Evolutionary conservation across 2,888 invertebrate genomes (phyloP).

Genomic region (Agrotis ipsilon): DNA sequence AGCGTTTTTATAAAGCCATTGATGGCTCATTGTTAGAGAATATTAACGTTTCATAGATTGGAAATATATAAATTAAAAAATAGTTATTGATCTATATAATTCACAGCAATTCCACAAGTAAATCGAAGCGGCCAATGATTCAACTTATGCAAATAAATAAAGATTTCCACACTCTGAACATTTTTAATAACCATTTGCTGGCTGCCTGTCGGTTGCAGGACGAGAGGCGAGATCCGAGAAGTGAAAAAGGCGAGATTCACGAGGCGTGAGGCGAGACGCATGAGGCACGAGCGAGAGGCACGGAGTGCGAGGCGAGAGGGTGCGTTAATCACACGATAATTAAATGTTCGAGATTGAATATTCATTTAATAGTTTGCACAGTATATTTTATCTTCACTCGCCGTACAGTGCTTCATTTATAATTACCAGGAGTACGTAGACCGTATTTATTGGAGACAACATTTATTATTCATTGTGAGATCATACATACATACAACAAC

Average conservation of each 20-base stretch:
- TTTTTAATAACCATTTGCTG: not conserved
- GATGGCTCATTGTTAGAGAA: too few relatives aligned
- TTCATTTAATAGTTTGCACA: constrained; percentile 16
- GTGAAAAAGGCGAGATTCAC: too few relatives aligned
- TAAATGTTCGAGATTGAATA: constrained; percentile 33
- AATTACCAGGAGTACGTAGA: too few relatives aligned
- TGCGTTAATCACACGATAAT: constrained; percentile 1
- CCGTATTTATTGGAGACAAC: too few relatives aligned
- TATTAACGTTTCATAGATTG: not conserved
- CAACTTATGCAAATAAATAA: not conserved
- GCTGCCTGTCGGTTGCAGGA: not conserved
- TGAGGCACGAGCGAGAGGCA: not conserved
- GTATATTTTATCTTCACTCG: not conserved
- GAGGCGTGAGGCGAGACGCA: not conserved
- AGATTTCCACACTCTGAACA: not conserved
- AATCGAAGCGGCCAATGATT: not conserved
- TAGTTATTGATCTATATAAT: too few relatives aligned
- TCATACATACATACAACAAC: too few relatives aligned
- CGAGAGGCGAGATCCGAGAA: too few relatives aligned
- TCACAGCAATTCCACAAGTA: not conserved
- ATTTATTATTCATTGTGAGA: too few relatives aligned
- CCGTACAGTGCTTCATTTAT: not conserved
- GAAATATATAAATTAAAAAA: not conserved
- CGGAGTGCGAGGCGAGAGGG: not conserved
- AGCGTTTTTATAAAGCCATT: too few relatives aligned